Conservation (phyloP, 2,797 vertebrate genomes). For the Mus spretus region DNA sequence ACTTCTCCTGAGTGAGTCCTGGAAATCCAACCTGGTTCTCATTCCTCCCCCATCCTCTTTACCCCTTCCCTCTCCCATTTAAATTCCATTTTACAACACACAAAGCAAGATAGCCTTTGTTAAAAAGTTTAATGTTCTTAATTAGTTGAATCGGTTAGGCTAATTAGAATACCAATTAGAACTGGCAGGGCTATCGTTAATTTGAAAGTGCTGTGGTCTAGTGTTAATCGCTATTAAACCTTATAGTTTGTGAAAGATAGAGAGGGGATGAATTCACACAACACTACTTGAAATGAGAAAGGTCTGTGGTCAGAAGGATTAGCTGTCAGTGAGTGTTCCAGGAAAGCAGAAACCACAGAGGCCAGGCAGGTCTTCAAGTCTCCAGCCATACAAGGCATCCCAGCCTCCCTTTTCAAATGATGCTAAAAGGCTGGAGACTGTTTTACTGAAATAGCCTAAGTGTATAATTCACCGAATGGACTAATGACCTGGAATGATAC, state of each 20-base stretch:
- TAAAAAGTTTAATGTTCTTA: constrained; percentile 91
- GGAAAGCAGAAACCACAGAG: background rate
- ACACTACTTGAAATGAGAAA: constrained; percentile 84
- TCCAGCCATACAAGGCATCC: background rate
- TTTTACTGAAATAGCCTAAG: constrained; percentile 75
- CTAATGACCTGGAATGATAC: constrained; percentile 79
- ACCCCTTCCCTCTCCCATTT: constrained; percentile 56
- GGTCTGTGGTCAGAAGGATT: constrained; percentile 82
- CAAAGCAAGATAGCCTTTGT: constrained; percentile 88
- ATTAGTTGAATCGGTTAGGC: constrained; percentile 89
- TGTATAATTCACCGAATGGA: constrained; percentile 80
- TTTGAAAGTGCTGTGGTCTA: constrained; percentile 89
- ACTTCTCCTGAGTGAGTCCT: constrained; percentile 25
- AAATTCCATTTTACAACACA: constrained; percentile 87
- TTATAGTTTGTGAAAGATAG: constrained; percentile 88
- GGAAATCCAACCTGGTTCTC: constrained; percentile 61
- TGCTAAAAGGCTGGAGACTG: constrained; percentile 70
- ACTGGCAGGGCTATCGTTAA: constrained; percentile 89
- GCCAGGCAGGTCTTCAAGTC: constrained; percentile 20
- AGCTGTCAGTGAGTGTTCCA: constrained; percentile 39
- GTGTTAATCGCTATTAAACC: constrained; percentile 90
- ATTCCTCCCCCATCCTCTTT: background rate
- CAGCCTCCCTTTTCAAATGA: constrained; percentile 18
- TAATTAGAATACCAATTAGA: constrained; percentile 91
- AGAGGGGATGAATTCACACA: constrained; percentile 81